Conservation (phyloP, 2,113 vertebrate genomes). For the Carlito syrichta region DNA sequence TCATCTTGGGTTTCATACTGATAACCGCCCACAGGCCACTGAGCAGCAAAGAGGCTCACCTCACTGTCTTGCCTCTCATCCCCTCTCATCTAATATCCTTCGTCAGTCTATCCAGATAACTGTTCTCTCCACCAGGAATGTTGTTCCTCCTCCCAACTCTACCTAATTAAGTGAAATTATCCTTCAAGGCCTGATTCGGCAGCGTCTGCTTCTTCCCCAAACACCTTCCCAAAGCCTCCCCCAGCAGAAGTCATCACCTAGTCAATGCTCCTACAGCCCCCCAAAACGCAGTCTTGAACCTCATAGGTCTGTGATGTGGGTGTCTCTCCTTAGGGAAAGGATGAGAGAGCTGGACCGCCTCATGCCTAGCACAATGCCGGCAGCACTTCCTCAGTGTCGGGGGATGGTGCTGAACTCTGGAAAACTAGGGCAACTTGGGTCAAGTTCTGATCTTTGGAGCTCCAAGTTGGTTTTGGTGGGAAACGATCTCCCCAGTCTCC, state of each 20-base stretch:
- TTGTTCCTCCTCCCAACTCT: neutral
- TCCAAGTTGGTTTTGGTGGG: neutral
- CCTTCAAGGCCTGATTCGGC: neutral
- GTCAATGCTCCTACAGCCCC: no score
- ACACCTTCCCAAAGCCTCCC: no score
- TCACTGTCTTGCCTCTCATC: fast-evolving
- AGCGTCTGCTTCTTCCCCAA: neutral
- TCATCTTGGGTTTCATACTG: neutral
- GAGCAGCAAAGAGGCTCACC: neutral
- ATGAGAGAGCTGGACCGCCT: neutral
- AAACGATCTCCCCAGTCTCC: neutral
- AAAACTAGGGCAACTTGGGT: neutral
- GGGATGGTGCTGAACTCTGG: neutral
- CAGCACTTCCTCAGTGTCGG: neutral
- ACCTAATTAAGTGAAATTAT: neutral
- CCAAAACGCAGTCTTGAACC: fast-evolving
- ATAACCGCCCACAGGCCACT: neutral
- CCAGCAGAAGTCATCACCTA: fast-evolving
- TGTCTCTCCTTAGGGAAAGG: neutral
- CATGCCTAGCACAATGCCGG: fast-evolving
- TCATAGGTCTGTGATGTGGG: neutral
- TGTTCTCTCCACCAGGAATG: neutral
- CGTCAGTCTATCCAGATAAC: neutral
- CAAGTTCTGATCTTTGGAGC: neutral
- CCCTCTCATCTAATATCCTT: neutral